phyloP scores from a whole-genome alignment of 2,888 invertebrate genomes.

The Sarcophaga rosellei region DNA sequence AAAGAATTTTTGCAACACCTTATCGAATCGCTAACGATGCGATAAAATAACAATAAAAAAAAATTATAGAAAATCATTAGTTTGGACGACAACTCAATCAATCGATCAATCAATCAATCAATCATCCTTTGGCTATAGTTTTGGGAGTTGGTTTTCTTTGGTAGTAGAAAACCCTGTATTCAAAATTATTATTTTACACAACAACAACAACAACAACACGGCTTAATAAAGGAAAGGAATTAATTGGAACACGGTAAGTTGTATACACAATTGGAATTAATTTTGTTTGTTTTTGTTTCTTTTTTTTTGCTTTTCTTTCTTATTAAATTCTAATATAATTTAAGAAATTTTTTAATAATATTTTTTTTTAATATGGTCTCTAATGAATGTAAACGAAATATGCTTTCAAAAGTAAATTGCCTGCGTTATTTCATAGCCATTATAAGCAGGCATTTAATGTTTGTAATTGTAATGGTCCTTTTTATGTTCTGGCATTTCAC shows the following conservation, averaged over 20 bases:
- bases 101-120: too few species aligned
- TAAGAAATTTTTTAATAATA: background rate
- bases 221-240: conserved; percentile 51
- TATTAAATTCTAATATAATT: background rate
- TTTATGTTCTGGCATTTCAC: conserved; percentile 10
- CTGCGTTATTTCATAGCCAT: background rate
- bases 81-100: conserved; percentile 57
- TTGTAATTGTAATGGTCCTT: background rate
- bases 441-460: background rate
- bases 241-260: conserved; percentile 62
- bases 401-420: background rate
- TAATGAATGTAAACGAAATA: background rate
- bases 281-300: background rate
- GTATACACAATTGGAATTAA: conserved; percentile 11
- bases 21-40: conserved; percentile 14
- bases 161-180: conserved; percentile 26
- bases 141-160: conserved; percentile 41
- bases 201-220: conserved; percentile 39
- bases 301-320: conserved; percentile 6
- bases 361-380: too few species aligned
- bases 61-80: conserved; percentile 74
- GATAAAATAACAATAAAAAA: conserved; percentile 38
- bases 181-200: conserved; percentile 48
- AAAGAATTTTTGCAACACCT: conserved; percentile 53
- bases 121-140: background rate